Evolutionary conservation across 2,797 vertebrate species (phyloP), one percentile per base, ranked within the genome.

Genomic region (Catostomus latipinnis): DNA sequence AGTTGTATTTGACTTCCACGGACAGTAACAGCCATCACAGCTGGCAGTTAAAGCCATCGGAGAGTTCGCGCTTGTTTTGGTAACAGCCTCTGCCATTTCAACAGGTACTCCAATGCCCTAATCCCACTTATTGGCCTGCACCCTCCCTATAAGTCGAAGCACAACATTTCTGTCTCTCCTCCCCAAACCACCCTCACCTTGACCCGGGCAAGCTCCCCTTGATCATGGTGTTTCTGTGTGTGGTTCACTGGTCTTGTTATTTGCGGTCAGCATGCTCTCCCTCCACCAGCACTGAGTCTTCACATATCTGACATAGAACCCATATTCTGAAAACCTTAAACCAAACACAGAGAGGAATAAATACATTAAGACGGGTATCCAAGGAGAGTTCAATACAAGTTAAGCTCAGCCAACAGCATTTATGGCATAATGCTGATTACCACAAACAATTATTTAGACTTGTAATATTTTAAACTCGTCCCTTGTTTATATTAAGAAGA

Each of bases 11-110:
- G 96, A 95, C 95, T 91, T 95, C 96, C 90, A 92, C 93, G 93
- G 96, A 97, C 94, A 96, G 93, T 97, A 95, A 94, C 94, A 95
- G 96, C 93, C 96, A 93, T 92, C 93, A 94, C 90, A 96, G 95
- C 94, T 98, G 97, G 96, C 96, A 96, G 93, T 95, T 98, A 97
- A 98, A 97, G 94, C 96, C 96, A 91, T 95, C 94, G 94, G 96
- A 95, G 94, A 96, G 94, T 93, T 95, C 95, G 88, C 94, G 96
- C 93, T 97, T 94, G 82, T 96, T 95, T 95, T 97, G 96, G 95
- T 98, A 97, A 95, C 95, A 90, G 90, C 95, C 84, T 93, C 96
- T 93, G 91, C 95, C 94, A 34, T 34, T 34, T 34, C 34, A 95
- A 96, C 96, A 98, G 97, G 97, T 98, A 99, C 96, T 94, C 91